These are phyloP conservation scores for Bubalus kerabau DNA, from an alignment of 2,113 vertebrate species.

Conservation along the genomic window DNA sequence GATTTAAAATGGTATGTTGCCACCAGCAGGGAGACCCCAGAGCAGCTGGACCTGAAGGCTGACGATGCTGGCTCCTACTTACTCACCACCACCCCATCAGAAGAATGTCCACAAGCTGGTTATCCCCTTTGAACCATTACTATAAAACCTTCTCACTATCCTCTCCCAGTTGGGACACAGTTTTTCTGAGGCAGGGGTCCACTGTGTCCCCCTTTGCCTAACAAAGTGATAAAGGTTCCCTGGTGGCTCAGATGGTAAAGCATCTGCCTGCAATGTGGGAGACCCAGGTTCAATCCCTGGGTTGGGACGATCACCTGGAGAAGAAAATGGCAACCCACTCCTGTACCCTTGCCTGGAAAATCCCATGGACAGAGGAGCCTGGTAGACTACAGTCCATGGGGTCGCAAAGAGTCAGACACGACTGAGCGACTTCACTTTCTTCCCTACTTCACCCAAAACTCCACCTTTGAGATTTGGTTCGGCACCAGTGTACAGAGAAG, in stretches of 20 bases:
- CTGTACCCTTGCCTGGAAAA: neutral
- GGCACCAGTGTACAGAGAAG: neutral
- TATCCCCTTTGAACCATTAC: neutral
- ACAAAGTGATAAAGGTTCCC: neutral
- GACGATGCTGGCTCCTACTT: neutral
- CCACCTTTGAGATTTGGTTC: neutral
- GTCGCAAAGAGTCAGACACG: rapidly evolving
- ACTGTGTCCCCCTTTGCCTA: neutral
- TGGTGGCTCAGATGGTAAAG: neutral
- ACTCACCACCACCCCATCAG: neutral
- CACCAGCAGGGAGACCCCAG: neutral
- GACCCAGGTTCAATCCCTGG: neutral
- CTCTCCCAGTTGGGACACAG: neutral
- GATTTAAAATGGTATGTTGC: neutral
- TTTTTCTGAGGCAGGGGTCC: neutral
- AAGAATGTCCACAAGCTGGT: neutral
- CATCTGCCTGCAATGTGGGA: neutral
- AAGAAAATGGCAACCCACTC: neutral
- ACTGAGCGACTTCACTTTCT: neutral
- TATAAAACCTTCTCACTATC: neutral
- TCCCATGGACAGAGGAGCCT: neutral
- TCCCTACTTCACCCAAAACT: neutral
- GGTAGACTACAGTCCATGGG: neutral
- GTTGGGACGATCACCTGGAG: neutral
- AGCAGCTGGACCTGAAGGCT: neutral